A percentile compares a stretch with the other conserved stretches of the same genome.
phyloP scores from a whole-genome alignment of 2,888 invertebrate species.

The Griposia aprilina region DNA sequence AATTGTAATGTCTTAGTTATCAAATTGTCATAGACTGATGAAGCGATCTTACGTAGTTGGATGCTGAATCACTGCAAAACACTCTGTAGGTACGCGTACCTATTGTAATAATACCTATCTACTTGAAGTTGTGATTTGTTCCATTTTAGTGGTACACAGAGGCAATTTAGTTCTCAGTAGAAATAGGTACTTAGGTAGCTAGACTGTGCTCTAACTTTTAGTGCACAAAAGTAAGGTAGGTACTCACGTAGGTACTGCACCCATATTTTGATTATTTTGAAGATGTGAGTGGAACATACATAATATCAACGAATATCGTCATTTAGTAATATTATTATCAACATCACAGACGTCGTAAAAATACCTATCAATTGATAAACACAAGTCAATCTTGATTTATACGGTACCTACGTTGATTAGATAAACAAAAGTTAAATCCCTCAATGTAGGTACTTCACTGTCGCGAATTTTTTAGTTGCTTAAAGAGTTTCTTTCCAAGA shows the following conservation, averaged over 20 bases:
- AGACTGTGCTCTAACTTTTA: background rate
- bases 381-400: constrained; percentile 77
- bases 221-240: background rate
- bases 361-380: constrained; percentile 72
- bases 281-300: background rate
- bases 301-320: background rate
- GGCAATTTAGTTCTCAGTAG: background rate
- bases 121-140: background rate
- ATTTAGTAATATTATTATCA: constrained; percentile 47
- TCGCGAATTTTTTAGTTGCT: constrained; percentile 59
- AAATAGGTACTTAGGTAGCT: too few relatives aligned
- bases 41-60: background rate
- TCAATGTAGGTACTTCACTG: constrained; percentile 47
- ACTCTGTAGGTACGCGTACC: background rate
- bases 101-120: background rate
- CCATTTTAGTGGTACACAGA: background rate
- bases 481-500: constrained; percentile 7
- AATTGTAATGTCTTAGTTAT: background rate
- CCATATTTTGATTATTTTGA: background rate
- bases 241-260: background rate
- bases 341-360: constrained; percentile 57
- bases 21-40: background rate
- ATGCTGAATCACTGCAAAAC: constrained; percentile 15
- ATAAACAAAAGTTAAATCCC: constrained; percentile 61
- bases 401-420: constrained; percentile 73